Conservation (phyloP, 2,113 vertebrate genomes). For the Gymnarchus niloticus region DNA sequence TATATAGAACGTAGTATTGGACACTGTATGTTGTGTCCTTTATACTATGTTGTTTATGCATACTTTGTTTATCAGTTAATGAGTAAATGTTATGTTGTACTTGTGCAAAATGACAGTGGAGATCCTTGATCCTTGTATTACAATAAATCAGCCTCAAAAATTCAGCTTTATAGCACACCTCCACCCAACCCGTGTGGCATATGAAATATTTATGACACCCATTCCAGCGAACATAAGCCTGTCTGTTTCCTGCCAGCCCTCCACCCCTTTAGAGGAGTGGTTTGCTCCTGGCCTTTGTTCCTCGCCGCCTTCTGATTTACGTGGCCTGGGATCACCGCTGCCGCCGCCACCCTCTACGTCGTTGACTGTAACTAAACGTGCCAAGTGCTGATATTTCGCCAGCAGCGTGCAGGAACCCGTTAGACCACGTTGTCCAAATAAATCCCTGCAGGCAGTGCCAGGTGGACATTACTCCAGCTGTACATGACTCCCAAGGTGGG, state of each 20-base stretch:
- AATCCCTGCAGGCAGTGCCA: conserved; percentile 35
- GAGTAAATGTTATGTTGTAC: too few species aligned
- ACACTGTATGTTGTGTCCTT: too few species aligned
- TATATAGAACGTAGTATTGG: too few species aligned
- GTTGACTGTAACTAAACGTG: conserved; percentile 16
- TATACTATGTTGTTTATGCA: too few species aligned
- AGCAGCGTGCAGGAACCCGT: conserved; percentile 33
- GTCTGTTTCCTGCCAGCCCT: neutral
- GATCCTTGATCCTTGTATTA: neutral
- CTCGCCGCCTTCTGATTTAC: conserved; percentile 31
- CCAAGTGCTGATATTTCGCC: conserved; percentile 40
- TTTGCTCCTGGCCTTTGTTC: neutral
- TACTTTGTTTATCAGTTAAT: too few species aligned
- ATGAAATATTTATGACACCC: neutral
- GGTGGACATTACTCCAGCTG: conserved; percentile 23
- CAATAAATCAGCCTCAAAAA: neutral
- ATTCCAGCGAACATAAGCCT: neutral
- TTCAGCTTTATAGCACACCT: neutral
- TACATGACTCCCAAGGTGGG: conserved; percentile 8
- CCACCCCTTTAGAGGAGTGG: too few species aligned
- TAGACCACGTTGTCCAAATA: conserved; percentile 40
- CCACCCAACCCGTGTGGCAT: neutral
- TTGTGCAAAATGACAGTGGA: too few species aligned
- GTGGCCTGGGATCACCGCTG: conserved; percentile 29
- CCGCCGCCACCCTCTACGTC: conserved; percentile 22